phyloP scores from a whole-genome alignment of 2,888 invertebrate species.

The Drosophila suboccidentalis region DNA sequence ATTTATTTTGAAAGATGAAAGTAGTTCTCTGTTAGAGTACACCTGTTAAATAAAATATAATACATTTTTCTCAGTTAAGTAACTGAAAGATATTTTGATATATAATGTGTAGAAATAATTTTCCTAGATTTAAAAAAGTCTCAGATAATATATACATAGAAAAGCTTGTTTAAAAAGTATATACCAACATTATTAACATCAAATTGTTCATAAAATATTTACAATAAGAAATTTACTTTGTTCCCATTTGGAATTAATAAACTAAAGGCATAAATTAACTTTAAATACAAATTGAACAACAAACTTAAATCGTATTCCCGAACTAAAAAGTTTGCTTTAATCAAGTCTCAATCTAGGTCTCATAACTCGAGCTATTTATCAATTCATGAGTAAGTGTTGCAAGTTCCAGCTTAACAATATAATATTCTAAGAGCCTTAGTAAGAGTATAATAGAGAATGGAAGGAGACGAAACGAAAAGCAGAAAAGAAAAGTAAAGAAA shows the following conservation, averaged over 20 bases:
- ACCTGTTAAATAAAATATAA: too few species aligned
- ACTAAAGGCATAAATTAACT: background rate
- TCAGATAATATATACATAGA: too few species aligned
- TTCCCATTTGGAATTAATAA: background rate
- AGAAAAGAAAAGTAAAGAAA: slow-evolving; percentile 33
- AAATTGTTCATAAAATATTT: too few species aligned
- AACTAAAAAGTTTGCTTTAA: slow-evolving; percentile 14
- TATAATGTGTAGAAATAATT: too few species aligned
- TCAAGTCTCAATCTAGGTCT: slow-evolving; percentile 14
- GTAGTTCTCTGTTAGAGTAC: too few species aligned
- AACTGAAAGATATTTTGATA: too few species aligned
- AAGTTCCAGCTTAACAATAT: slow-evolving; percentile 34
- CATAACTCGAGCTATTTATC: slow-evolving; percentile 18
- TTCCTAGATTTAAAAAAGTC: too few species aligned
- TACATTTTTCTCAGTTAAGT: too few species aligned
- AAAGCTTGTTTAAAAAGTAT: too few species aligned
- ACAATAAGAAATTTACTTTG: background rate
- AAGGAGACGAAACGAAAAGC: background rate
- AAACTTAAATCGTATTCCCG: background rate
- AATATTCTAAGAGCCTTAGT: slow-evolving; percentile 38
- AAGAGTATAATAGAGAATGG: slow-evolving; percentile 60
- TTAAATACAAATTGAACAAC: background rate
- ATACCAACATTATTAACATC: too few species aligned
- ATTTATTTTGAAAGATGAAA: too few species aligned
- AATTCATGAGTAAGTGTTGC: slow-evolving; percentile 24